These are phyloP conservation scores for Pilophorus perplexus DNA, from an alignment of 2,888 invertebrate species.

Conservation along the genomic window DNA sequence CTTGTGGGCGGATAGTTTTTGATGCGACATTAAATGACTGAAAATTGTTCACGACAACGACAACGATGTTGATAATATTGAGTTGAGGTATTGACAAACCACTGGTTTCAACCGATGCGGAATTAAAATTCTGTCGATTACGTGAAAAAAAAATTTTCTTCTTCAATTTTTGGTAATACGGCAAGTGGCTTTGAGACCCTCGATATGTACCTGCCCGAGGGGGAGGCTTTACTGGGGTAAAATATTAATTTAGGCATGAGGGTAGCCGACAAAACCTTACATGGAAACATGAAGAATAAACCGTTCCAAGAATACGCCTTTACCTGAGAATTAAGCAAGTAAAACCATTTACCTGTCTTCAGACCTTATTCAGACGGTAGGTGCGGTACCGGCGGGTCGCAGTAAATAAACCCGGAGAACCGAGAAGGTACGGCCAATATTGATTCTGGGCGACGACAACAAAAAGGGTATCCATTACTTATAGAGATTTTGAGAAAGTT, in stretches of 20 bases:
- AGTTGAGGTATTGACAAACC: too few relatives aligned
- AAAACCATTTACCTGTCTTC: constrained; percentile 6
- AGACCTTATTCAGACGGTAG: neutral
- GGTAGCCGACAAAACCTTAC: constrained; percentile 3
- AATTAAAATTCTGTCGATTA: too few relatives aligned
- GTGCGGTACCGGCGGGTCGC: neutral
- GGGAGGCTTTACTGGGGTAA: neutral
- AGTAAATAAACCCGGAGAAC: constrained; percentile 17
- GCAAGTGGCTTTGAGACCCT: too few relatives aligned
- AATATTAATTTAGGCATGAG: neutral
- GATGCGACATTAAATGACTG: too few relatives aligned
- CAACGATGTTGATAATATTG: too few relatives aligned
- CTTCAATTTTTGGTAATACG: too few relatives aligned
- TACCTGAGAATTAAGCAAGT: constrained; percentile 14
- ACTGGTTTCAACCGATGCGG: too few relatives aligned
- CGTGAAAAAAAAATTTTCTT: too few relatives aligned
- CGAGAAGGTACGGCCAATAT: neutral
- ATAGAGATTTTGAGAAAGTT: neutral
- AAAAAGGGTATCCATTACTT: too few relatives aligned
- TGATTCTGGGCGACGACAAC: neutral
- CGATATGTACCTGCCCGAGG: neutral
- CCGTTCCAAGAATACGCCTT: constrained; percentile 6
- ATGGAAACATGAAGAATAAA: constrained; percentile 13
- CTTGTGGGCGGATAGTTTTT: too few relatives aligned
- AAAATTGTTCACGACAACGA: too few relatives aligned